Percentiles rank a stretch among this genome's conserved stretches.
Evolutionary conservation across 2,888 invertebrate species (phyloP).

Genomic region (Troglohyphantes excavatus): DNA sequence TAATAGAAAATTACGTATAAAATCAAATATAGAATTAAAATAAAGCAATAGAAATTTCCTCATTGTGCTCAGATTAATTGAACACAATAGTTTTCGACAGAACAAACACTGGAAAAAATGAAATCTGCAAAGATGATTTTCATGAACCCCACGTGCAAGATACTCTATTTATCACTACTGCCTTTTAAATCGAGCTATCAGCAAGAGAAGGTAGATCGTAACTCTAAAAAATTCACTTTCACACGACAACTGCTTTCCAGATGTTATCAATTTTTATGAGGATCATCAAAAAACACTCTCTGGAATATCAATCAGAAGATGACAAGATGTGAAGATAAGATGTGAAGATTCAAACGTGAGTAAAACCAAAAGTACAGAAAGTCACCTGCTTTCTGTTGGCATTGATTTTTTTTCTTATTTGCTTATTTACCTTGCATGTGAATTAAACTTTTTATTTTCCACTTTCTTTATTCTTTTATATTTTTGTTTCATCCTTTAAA

Average conservation of each 20-base stretch:
- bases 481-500: slow-evolving; percentile 16
- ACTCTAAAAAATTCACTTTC: slow-evolving; percentile 34
- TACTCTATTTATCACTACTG: no score
- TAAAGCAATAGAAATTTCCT: no score
- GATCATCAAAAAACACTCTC: slow-evolving; percentile 46
- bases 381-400: slow-evolving; percentile 70
- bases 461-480: slow-evolving; percentile 30
- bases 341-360: slow-evolving; percentile 63
- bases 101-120: no score
- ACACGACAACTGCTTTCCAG: slow-evolving; percentile 8
- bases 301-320: slow-evolving; percentile 57
- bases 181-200: not conserved
- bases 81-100: no score
- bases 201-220: not conserved
- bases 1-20: no score
- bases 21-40: no score
- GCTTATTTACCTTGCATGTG: slow-evolving; percentile 54
- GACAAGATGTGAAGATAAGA: slow-evolving; percentile 46
- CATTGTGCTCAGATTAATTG: no score
- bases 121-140: no score
- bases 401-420: slow-evolving; percentile 54
- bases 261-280: slow-evolving; percentile 36
- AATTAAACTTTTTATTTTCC: slow-evolving; percentile 2
- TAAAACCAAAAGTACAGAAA: slow-evolving; percentile 70
- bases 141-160: no score